These are phyloP conservation scores for Agrypnus murinus DNA, from an alignment of 2,888 invertebrate species.

Conservation along the genomic window DNA sequence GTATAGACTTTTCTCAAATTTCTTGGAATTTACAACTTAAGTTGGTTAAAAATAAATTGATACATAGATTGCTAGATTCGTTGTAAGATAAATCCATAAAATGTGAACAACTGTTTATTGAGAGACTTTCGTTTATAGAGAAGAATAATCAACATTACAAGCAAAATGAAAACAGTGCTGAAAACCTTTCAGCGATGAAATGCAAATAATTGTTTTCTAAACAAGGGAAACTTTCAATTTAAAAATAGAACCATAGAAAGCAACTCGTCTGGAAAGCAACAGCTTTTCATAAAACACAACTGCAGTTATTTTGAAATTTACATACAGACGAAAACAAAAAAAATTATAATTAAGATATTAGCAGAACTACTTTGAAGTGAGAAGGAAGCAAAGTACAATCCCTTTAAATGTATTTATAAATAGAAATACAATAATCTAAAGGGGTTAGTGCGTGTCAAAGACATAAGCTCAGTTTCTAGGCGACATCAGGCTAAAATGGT, in stretches of 20 bases:
- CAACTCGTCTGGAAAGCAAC: no score
- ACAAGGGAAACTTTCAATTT: neutral
- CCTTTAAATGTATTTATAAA: constrained; percentile 14
- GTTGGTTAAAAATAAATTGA: constrained; percentile 41
- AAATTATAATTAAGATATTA: no score
- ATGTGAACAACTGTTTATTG: constrained; percentile 20
- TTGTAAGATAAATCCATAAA: neutral
- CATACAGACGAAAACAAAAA: no score
- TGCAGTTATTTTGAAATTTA: no score
- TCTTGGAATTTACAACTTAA: constrained; percentile 28
- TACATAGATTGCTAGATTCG: neutral
- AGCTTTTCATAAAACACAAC: no score
- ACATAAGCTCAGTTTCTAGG: constrained; percentile 46
- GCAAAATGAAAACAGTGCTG: neutral
- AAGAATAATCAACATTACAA: neutral
- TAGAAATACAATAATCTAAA: constrained; percentile 34
- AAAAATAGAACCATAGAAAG: neutral
- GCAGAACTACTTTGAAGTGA: no score
- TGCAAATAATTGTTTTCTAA: neutral
- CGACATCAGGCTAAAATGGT: constrained; percentile 47
- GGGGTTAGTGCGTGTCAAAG: constrained; percentile 49
- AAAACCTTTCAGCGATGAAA: neutral
- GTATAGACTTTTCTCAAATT: constrained; percentile 42
- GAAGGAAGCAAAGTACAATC: neutral
- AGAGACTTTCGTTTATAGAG: neutral